phyloP scores from a whole-genome alignment of 2,888 invertebrate genomes.

The Periphyllus acericola region DNA sequence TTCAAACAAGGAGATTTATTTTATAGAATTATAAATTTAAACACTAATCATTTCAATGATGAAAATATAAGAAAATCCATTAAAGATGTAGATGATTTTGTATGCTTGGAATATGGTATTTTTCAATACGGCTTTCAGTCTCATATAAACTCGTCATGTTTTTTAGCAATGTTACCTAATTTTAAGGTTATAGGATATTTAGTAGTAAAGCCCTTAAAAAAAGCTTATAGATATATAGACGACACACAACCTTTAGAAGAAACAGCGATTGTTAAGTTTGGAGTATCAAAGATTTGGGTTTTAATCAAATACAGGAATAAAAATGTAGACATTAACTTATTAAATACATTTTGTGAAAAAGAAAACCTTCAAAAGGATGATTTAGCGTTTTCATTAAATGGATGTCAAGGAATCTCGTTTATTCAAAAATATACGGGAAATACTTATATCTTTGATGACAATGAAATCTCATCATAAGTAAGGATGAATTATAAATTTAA shows the following conservation, averaged over 20 bases:
- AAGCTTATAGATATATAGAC: not conserved
- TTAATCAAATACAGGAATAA: slow-evolving; percentile 47
- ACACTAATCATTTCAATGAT: not conserved
- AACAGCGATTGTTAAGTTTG: slow-evolving; percentile 12
- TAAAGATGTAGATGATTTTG: slow-evolving; percentile 36
- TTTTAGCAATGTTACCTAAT: slow-evolving; percentile 39
- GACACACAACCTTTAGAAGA: not conserved
- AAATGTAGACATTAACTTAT: slow-evolving; percentile 32
- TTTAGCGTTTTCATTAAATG: slow-evolving; percentile 26
- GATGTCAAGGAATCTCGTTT: slow-evolving; percentile 32
- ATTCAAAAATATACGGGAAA: slow-evolving; percentile 35
- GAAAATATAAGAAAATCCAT: slow-evolving; percentile 3
- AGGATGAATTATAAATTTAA: not conserved
- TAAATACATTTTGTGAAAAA: slow-evolving; percentile 35
- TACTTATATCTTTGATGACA: slow-evolving; percentile 34
- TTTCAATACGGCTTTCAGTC: not conserved
- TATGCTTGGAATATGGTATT: slow-evolving; percentile 50
- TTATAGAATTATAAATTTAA: slow-evolving; percentile 25
- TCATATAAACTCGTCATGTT: slow-evolving; percentile 14
- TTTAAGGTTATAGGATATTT: slow-evolving; percentile 47
- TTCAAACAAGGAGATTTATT: slow-evolving; percentile 25
- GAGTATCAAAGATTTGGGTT: slow-evolving; percentile 43
- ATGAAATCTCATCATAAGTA: not conserved
- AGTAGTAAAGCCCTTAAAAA: slow-evolving; percentile 23
- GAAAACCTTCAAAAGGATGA: slow-evolving; percentile 35